Percentiles rank a stretch among this genome's conserved stretches.
phyloP scores from a whole-genome alignment of 1,140 invertebrate species.

The Ceratitis capitata region DNA sequence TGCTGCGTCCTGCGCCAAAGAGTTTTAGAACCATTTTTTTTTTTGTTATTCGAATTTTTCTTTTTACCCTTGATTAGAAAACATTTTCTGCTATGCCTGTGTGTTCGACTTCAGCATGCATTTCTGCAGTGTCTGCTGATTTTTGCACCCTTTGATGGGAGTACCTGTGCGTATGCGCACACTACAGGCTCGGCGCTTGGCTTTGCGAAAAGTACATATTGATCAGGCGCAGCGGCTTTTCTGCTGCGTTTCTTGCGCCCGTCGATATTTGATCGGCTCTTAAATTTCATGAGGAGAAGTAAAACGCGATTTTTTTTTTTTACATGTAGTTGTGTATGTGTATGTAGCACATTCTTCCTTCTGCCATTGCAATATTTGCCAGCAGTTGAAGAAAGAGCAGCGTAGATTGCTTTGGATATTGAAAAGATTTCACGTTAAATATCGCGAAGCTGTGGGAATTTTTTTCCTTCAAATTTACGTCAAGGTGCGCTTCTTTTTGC shows the following conservation, averaged over 20 bases:
- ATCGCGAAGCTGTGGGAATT: conserved; percentile 38
- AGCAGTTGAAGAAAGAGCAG: conserved; percentile 44
- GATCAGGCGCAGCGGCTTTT: neutral
- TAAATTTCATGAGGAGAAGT: neutral
- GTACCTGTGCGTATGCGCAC: conserved; percentile 47
- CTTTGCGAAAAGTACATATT: neutral
- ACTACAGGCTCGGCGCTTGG: conserved; percentile 41
- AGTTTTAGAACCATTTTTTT: neutral
- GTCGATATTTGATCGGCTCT: conserved; percentile 35
- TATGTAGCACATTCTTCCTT: neutral
- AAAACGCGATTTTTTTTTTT: conserved; percentile 48
- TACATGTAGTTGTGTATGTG: neutral
- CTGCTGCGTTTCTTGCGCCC: neutral
- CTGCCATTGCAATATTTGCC: conserved; percentile 50
- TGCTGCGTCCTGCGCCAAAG: neutral
- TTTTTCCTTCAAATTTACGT: conserved; percentile 15
- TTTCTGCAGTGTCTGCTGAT: conserved; percentile 42
- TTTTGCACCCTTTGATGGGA: conserved; percentile 62
- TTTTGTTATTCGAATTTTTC: no score
- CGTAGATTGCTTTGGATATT: neutral
- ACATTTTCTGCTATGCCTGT: neutral
- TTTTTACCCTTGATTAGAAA: neutral
- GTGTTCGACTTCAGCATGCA: neutral
- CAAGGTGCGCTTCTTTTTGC: neutral
- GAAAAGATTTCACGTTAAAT: conserved; percentile 33